phyloP scores from a whole-genome alignment of 2,888 invertebrate genomes.

The Tholera decimalis region DNA sequence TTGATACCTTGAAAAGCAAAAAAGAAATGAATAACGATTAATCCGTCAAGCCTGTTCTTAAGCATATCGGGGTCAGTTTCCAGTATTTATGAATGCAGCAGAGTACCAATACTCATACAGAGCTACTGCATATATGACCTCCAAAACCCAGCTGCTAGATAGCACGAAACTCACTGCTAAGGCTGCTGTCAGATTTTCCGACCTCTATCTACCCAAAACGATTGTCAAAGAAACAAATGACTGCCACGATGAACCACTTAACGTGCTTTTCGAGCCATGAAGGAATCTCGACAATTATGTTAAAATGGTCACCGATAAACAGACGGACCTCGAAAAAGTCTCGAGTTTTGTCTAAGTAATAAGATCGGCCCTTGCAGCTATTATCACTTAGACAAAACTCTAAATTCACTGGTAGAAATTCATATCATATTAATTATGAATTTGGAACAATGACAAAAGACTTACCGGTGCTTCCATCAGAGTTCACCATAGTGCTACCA shows the following conservation, averaged over 20 bases:
- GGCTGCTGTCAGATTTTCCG: neutral
- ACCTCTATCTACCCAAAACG: neutral
- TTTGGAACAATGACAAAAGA: neutral
- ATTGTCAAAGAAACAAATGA: no score
- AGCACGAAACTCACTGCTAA: neutral
- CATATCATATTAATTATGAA: neutral
- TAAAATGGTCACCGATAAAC: no score
- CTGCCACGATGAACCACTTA: no score
- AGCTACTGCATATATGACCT: neutral
- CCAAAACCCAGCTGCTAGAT: neutral
- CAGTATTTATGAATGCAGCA: neutral
- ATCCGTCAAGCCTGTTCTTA: neutral
- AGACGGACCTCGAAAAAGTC: neutral
- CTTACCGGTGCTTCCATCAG: constrained; percentile 64
- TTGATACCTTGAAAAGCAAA: constrained; percentile 28
- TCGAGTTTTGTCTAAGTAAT: no score
- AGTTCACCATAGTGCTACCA: constrained; percentile 63
- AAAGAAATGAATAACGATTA: neutral
- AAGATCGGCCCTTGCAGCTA: neutral
- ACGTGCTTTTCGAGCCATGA: no score
- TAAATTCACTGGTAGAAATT: neutral
- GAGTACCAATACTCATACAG: neutral
- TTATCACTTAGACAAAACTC: neutral
- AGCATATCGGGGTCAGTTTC: neutral
- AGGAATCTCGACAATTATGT: no score